Percentiles rank a stretch among this genome's conserved stretches.
phyloP scores from a whole-genome alignment of 2,113 vertebrate species.

The Synchiropus splendidus region DNA sequence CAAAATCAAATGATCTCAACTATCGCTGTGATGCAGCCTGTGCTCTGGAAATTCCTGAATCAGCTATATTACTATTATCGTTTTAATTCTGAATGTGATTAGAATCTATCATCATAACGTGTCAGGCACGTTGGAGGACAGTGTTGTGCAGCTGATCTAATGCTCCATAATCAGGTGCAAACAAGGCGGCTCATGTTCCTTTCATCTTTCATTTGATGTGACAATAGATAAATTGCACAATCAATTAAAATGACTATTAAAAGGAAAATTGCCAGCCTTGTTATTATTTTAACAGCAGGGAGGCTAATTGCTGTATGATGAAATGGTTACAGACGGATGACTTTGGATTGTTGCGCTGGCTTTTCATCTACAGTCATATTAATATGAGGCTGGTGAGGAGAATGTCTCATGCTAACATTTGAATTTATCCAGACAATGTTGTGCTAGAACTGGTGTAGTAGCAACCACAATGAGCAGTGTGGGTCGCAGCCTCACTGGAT shows the following conservation, averaged over 20 bases:
- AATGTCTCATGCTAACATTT: too few species aligned
- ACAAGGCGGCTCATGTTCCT: constrained; percentile 44
- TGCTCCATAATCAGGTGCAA: constrained; percentile 40
- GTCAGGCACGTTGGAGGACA: constrained; percentile 44
- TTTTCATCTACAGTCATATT: constrained; percentile 28
- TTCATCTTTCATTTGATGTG: constrained; percentile 38
- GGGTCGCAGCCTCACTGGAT: too few species aligned
- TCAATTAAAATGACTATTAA: constrained; percentile 46
- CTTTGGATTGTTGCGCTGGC: constrained; percentile 32
- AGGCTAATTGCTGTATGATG: constrained; percentile 52
- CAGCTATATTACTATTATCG: constrained; percentile 19
- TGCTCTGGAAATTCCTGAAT: constrained; percentile 25
- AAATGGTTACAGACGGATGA: constrained; percentile 45
- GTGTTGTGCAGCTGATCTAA: constrained; percentile 38
- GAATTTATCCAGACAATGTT: too few species aligned
- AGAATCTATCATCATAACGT: constrained; percentile 40
- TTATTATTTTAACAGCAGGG: constrained; percentile 32
- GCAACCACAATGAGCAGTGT: too few species aligned
- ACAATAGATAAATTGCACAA: constrained; percentile 27
- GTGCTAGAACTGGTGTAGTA: too few species aligned
- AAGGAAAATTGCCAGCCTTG: constrained; percentile 11
- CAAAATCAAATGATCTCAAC: too few species aligned
- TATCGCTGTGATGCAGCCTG: too few species aligned
- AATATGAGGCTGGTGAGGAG: constrained; percentile 6
- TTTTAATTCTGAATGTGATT: constrained; percentile 43